These are phyloP conservation scores for Antennarius maculatus DNA, from an alignment of 2,797 vertebrate species.

Conservation along the genomic window DNA sequence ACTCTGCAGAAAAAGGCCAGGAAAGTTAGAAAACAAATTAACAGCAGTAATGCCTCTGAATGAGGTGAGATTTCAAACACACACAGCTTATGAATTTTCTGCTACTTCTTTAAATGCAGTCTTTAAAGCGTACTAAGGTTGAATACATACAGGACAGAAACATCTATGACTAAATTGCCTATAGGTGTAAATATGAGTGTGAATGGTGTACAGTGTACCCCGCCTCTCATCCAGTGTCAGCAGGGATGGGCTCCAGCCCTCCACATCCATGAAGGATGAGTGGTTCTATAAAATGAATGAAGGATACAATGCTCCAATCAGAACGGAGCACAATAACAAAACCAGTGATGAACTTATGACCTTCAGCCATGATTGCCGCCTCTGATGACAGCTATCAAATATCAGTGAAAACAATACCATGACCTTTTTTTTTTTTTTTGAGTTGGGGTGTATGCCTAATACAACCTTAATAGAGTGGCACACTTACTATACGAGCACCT, in stretches of 20 bases:
- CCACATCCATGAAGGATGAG: no score
- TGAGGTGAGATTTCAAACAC: slow-evolving; percentile 24
- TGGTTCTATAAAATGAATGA: no score
- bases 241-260: no score
- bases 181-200: no score
- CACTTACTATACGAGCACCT: not conserved
- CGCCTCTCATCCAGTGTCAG: no score
- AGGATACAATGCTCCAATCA: not conserved
- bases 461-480: slow-evolving; percentile 8
- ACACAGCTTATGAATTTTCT: slow-evolving; percentile 4
- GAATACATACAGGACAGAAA: no score
- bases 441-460: slow-evolving; percentile 18
- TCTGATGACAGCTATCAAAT: slow-evolving; percentile 20
- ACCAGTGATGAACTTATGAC: slow-evolving; percentile 17
- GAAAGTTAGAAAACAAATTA: slow-evolving; percentile 42
- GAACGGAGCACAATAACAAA: not conserved
- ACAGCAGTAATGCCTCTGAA: slow-evolving; percentile 38
- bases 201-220: no score
- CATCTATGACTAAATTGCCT: no score
- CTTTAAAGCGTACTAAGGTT: not conserved
- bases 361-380: slow-evolving; percentile 11
- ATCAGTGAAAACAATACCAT: slow-evolving; percentile 10
- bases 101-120: not conserved
- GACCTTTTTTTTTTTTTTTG: slow-evolving; percentile 4
- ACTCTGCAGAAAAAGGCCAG: slow-evolving; percentile 40